Percentiles rank a stretch among this genome's conserved stretches.
Conservation (phyloP, 2,113 vertebrate species). For the Mobula birostris region DNA sequence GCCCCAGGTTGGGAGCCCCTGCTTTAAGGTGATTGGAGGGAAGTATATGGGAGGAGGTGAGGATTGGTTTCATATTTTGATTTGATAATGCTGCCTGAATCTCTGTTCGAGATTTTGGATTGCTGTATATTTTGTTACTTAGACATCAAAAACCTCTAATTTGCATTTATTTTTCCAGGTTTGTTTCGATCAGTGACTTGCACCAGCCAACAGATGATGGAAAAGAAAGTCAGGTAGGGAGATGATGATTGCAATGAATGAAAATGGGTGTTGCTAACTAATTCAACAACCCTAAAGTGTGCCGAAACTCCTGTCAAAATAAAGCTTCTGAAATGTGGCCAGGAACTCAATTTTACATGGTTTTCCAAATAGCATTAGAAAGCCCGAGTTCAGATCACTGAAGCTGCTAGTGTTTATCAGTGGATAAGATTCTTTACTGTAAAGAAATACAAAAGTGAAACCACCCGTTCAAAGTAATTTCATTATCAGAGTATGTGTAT, state of each 20-base stretch:
- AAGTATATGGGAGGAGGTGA: too few species aligned
- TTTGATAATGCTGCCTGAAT: too few species aligned
- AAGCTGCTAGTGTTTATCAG: not conserved
- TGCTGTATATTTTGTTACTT: not conserved
- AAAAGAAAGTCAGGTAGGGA: conserved; percentile 36
- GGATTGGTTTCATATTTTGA: too few species aligned
- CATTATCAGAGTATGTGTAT: too few species aligned
- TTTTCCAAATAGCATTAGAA: not conserved
- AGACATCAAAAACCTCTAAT: not conserved
- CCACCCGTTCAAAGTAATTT: not conserved
- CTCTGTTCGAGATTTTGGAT: too few species aligned
- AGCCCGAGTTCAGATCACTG: not conserved
- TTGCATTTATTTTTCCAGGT: conserved; percentile 4
- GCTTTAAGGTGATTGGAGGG: too few species aligned
- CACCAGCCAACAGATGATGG: conserved; percentile 38
- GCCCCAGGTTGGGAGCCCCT: too few species aligned
- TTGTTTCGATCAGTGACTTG: conserved; percentile 38
- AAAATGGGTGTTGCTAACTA: not conserved
- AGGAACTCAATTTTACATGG: not conserved
- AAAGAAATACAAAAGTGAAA: not conserved
- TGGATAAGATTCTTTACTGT: not conserved
- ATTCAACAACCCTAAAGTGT: not conserved
- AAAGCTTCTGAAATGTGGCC: not conserved
- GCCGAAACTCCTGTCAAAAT: not conserved
- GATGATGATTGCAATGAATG: not conserved